Evolutionary conservation across 2,888 invertebrate species (phyloP).

Genomic region (Drosophila yooni): DNA sequence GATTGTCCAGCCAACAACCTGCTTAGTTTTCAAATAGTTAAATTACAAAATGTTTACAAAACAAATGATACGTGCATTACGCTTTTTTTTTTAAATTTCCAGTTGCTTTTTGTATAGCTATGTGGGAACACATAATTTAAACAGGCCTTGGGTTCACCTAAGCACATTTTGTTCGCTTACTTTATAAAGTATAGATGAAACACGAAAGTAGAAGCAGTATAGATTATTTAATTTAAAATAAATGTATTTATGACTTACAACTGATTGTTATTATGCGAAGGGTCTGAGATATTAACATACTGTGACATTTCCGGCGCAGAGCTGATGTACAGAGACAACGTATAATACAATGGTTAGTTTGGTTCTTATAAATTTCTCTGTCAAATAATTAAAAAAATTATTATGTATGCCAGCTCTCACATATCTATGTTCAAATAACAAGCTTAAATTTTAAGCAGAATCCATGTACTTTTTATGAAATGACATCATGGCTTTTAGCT

Average conservation of each 20-base stretch:
- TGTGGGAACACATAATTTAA: background rate
- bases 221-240: background rate
- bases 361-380: background rate
- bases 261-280: background rate
- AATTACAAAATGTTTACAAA: slow-evolving; percentile 25
- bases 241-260: background rate
- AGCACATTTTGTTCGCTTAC: background rate
- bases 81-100: background rate
- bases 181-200: background rate
- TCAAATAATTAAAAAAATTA: background rate
- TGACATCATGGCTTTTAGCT: slow-evolving; percentile 65
- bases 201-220: background rate
- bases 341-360: background rate
- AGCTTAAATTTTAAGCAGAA: slow-evolving; percentile 4
- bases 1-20: slow-evolving; percentile 11
- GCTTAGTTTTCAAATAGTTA: slow-evolving; percentile 30
- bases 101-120: background rate
- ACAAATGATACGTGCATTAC: slow-evolving; percentile 27
- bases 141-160: background rate
- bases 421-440: background rate
- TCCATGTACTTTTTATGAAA: slow-evolving; percentile 15
- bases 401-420: background rate
- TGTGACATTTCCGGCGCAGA: background rate
- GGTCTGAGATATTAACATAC: background rate
- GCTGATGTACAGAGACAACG: background rate